phyloP scores from a whole-genome alignment of 2,888 invertebrate species.

The Uropetala carovei region DNA sequence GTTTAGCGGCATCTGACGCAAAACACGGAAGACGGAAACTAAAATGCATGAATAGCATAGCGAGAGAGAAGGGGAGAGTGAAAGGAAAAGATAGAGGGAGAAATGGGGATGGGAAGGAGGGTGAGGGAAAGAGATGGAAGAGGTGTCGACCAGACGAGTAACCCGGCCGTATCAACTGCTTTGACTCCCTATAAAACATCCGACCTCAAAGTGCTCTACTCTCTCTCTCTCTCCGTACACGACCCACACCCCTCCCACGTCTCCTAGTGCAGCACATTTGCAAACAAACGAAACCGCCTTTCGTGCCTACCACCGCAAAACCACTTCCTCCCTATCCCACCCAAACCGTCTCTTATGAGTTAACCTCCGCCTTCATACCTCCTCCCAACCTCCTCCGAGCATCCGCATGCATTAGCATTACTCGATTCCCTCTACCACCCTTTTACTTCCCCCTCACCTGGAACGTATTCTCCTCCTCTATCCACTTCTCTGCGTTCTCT shows the following conservation, averaged over 20 bases:
- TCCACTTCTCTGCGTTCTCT: neutral
- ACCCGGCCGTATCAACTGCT: constrained; percentile 17
- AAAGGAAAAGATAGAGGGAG: neutral
- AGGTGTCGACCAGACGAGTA: constrained; percentile 11
- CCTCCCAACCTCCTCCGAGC: neutral
- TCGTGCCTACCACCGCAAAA: constrained; percentile 21
- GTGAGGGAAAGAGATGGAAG: neutral
- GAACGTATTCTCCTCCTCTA: neutral
- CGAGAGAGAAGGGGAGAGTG: neutral
- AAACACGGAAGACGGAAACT: neutral
- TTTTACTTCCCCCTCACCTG: neutral
- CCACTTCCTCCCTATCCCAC: neutral
- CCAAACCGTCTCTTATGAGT: neutral
- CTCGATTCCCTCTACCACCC: neutral
- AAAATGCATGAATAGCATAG: neutral
- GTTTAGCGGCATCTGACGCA: neutral
- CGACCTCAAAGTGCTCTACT: constrained; percentile 10
- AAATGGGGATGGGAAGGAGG: neutral
- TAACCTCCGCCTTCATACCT: neutral
- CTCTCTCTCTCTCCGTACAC: constrained; percentile 18
- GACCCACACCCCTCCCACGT: neutral
- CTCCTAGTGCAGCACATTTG: neutral
- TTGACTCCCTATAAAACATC: constrained; percentile 28
- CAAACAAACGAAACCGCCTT: constrained; percentile 29
- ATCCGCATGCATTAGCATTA: constrained; percentile 5